A percentile compares a stretch with the other conserved stretches of the same genome.
These are phyloP conservation scores for Pluvianellus socialis DNA, from an alignment of 2,113 vertebrate genomes.

Conservation along the genomic window DNA sequence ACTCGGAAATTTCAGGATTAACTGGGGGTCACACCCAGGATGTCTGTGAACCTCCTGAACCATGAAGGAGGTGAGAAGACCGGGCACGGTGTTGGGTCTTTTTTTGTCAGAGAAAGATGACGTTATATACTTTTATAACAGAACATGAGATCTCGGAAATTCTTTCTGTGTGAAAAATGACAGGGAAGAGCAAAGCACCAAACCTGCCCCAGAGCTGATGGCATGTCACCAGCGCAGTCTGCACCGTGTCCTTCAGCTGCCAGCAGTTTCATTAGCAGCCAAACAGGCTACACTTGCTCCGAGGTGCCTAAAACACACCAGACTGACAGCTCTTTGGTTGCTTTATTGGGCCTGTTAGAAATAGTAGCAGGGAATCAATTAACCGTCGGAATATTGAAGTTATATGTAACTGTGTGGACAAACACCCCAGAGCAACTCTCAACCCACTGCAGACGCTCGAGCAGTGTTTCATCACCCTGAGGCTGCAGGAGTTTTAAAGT, in stretches of 20 bases:
- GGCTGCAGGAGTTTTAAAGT: background rate
- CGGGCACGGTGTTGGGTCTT: rapidly evolving
- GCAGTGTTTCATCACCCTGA: background rate
- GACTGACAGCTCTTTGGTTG: background rate
- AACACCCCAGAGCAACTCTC: background rate
- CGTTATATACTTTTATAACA: background rate
- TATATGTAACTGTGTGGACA: background rate
- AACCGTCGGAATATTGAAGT: background rate
- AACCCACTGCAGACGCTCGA: background rate
- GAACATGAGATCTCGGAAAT: background rate
- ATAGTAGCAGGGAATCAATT: background rate
- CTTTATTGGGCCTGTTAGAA: background rate
- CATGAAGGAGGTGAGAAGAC: background rate
- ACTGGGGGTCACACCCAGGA: background rate
- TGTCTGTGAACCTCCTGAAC: background rate
- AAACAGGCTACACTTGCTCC: background rate
- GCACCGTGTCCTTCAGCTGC: background rate
- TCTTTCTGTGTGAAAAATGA: background rate
- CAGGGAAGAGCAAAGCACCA: background rate
- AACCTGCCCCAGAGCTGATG: background rate
- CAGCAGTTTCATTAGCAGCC: background rate
- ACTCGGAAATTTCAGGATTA: background rate
- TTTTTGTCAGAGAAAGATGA: background rate
- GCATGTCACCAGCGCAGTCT: background rate
- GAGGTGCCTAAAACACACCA: background rate